Conservation (phyloP, 1,140 invertebrate genomes). For the Dreissena rostriformis region DNA sequence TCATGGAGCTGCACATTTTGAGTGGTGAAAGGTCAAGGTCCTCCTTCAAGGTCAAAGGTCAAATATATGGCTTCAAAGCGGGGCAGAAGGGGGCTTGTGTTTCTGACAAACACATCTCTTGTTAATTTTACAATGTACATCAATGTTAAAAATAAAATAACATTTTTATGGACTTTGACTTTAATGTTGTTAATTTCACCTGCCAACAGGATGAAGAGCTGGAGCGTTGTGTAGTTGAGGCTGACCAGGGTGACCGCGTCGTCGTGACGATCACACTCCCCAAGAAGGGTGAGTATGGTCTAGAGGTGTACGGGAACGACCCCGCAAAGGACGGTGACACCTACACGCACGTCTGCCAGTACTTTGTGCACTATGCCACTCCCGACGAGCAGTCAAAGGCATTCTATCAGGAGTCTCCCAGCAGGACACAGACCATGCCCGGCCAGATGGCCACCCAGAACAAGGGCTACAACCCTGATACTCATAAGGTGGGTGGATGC, state of each 20-base stretch:
- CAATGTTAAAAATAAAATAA: no score
- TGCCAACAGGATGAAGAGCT: slow-evolving; percentile 69
- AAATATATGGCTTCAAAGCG: no score
- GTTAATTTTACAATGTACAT: no score
- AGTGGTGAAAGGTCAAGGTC: no score
- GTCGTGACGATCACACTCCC: slow-evolving; percentile 73
- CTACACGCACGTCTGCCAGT: slow-evolving; percentile 81
- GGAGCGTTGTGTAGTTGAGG: slow-evolving; percentile 73
- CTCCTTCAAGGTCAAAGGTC: no score
- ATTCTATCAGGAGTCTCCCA: slow-evolving; percentile 76
- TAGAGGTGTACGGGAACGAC: slow-evolving; percentile 81
- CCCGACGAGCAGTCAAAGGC: slow-evolving; percentile 70
- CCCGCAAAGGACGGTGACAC: slow-evolving; percentile 80
- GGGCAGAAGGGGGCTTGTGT: no score
- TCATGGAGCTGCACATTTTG: no score
- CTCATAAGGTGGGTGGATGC: slow-evolving; percentile 16
- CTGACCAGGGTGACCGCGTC: slow-evolving; percentile 70
- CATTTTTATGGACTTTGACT: no score
- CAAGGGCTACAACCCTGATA: slow-evolving; percentile 65
- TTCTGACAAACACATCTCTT: no score
- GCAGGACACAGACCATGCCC: slow-evolving; percentile 52
- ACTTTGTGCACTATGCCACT: slow-evolving; percentile 78
- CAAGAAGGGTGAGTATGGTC: slow-evolving; percentile 78
- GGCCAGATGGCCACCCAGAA: slow-evolving; percentile 47
- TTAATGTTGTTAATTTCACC: no score